phyloP scores from a whole-genome alignment of 2,113 vertebrate species.

The Charadrius vociferus region DNA sequence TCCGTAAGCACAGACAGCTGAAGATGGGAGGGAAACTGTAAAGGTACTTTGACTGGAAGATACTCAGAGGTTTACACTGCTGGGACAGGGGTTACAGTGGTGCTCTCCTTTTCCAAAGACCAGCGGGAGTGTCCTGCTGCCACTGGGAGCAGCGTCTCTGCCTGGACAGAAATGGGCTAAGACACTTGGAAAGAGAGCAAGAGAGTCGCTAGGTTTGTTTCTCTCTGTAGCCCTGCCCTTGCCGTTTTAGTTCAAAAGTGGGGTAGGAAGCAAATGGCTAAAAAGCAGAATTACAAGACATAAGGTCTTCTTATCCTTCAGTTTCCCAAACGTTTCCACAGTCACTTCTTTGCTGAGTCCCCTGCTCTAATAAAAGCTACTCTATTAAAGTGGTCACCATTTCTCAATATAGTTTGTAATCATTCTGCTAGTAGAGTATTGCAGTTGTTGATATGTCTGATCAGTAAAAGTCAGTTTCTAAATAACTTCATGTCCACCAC shows the following conservation, averaged over 20 bases:
- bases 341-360: not conserved
- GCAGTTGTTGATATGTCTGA: not conserved
- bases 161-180: not conserved
- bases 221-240: not conserved
- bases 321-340: not conserved
- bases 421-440: not conserved
- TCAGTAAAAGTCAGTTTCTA: not conserved
- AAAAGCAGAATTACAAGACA: not conserved
- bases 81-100: not conserved
- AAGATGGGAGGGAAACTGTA: not conserved
- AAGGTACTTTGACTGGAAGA: not conserved
- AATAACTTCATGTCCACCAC: not conserved
- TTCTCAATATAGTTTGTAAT: not conserved
- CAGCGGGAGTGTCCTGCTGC: not conserved
- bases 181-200: not conserved
- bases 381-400: not conserved
- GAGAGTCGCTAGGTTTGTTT: not conserved
- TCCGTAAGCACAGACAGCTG: rapidly evolving
- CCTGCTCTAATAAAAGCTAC: not conserved
- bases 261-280: not conserved
- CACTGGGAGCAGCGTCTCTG: not conserved
- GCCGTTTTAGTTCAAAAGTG: not conserved
- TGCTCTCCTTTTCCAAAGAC: not conserved
- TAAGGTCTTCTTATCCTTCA: not conserved
- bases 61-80: not conserved